Conservation (phyloP, 2,888 invertebrate species). For the Leucophenga maculata region DNA sequence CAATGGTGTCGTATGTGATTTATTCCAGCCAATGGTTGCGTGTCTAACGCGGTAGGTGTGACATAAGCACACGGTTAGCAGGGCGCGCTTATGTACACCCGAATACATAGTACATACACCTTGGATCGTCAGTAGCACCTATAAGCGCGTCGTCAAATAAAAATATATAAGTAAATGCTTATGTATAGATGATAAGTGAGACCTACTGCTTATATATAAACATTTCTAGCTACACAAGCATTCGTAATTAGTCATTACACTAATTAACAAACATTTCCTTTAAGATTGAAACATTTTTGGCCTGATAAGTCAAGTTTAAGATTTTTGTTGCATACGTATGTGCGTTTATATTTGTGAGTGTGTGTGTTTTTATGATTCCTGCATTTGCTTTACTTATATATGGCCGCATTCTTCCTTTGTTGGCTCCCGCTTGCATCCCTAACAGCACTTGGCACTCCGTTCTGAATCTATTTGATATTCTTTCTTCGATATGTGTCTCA, state of each 20-base stretch:
- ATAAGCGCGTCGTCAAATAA: slow-evolving; percentile 46
- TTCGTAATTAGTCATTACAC: no score
- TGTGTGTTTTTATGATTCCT: slow-evolving; percentile 6
- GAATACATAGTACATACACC: slow-evolving; percentile 7
- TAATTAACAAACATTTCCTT: slow-evolving; percentile 40
- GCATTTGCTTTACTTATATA: not conserved
- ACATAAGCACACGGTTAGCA: slow-evolving; percentile 55
- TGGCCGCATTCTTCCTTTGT: slow-evolving; percentile 30
- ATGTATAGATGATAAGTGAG: not conserved
- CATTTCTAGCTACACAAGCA: slow-evolving; percentile 35
- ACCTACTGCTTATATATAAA: slow-evolving; percentile 20
- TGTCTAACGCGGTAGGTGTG: slow-evolving; percentile 67
- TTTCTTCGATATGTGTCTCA: slow-evolving; percentile 18
- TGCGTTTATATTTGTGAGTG: slow-evolving; percentile 7
- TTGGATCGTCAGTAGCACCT: slow-evolving; percentile 46
- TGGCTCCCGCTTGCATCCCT: not conserved
- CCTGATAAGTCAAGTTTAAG: not conserved
- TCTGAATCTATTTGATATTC: not conserved
- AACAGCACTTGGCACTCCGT: not conserved
- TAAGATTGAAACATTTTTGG: slow-evolving; percentile 51
- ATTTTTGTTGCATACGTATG: not conserved
- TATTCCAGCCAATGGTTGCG: slow-evolving; percentile 72
- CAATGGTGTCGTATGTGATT: slow-evolving; percentile 64
- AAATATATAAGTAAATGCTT: not conserved
- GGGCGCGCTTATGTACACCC: slow-evolving; percentile 35